These are phyloP conservation scores for Lanistes nyassanus DNA, from an alignment of 1,140 invertebrate species.

Conservation along the genomic window DNA sequence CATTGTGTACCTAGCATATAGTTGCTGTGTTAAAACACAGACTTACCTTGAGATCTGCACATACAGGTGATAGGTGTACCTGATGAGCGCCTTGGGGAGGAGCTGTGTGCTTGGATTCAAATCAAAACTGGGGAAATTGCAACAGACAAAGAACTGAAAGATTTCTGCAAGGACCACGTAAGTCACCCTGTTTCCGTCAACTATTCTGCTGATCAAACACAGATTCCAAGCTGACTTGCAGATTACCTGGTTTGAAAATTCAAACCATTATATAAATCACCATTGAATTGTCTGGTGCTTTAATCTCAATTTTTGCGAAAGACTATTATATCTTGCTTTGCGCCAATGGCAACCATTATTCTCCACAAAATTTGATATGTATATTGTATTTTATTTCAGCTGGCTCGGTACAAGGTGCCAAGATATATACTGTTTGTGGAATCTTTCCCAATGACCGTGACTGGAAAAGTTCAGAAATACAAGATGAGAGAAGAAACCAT, in stretches of 20 bases:
- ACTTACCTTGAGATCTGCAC: no score
- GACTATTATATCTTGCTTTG: no score
- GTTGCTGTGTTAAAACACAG: no score
- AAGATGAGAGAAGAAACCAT: constrained; percentile 70
- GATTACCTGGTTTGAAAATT: no score
- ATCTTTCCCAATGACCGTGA: constrained; percentile 83
- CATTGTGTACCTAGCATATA: no score
- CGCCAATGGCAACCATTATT: no score
- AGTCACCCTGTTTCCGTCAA: constrained; percentile 22
- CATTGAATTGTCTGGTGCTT: no score
- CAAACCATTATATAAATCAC: no score
- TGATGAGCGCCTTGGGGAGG: constrained; percentile 85
- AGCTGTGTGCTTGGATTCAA: constrained; percentile 82
- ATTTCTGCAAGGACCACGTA: constrained; percentile 80
- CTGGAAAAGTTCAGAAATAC: constrained; percentile 86
- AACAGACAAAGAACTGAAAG: constrained; percentile 73
- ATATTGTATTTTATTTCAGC: constrained; percentile 64
- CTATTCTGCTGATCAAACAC: constrained; percentile 1
- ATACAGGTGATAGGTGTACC: constrained; percentile 77
- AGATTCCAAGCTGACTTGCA: not conserved
- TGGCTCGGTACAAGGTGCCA: constrained; percentile 87
- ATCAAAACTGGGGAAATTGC: constrained; percentile 69
- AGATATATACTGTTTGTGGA: constrained; percentile 76
- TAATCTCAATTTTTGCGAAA: no score
- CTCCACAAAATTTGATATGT: no score